These are phyloP conservation scores for Diadegma fenestrale DNA, from an alignment of 2,888 invertebrate genomes.

Conservation along the genomic window DNA sequence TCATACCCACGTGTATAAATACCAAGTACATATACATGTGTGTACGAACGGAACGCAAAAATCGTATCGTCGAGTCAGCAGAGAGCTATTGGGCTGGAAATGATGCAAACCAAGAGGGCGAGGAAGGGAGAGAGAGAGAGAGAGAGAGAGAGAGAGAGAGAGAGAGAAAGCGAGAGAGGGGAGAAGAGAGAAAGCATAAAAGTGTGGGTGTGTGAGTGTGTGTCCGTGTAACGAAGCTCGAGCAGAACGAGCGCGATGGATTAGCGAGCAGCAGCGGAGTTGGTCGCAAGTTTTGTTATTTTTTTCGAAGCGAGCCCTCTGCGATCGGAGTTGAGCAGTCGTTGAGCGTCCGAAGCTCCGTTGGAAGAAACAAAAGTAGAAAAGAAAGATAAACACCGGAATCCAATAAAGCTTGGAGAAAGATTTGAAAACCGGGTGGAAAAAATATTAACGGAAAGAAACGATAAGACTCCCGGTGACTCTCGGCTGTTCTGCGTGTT, in stretches of 20 bases:
- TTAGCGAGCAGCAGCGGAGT: neutral
- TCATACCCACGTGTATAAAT: constrained; percentile 59
- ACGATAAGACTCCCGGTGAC: neutral
- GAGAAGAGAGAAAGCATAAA: neutral
- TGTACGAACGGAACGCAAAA: constrained; percentile 23
- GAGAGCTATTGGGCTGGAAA: constrained; percentile 33
- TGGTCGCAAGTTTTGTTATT: neutral
- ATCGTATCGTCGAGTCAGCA: constrained; percentile 65
- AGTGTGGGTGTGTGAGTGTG: constrained; percentile 9
- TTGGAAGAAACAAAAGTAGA: neutral
- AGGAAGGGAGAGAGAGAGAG: neutral
- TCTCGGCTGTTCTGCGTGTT: neutral
- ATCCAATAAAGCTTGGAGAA: neutral
- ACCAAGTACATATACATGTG: neutral
- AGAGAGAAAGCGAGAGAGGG: neutral
- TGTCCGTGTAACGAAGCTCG: constrained; percentile 9
- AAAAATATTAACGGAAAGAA: neutral
- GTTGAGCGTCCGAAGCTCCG: neutral
- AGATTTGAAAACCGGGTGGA: neutral
- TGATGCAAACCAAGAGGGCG: constrained; percentile 17
- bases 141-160: neutral
- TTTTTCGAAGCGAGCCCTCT: neutral
- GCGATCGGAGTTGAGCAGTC: neutral
- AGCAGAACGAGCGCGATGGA: constrained; percentile 22
- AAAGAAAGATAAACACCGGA: neutral